A percentile compares a stretch with the other conserved stretches of the same genome.
Evolutionary conservation across 1,140 invertebrate genomes (phyloP).

Genomic region (Megathymus violae): DNA sequence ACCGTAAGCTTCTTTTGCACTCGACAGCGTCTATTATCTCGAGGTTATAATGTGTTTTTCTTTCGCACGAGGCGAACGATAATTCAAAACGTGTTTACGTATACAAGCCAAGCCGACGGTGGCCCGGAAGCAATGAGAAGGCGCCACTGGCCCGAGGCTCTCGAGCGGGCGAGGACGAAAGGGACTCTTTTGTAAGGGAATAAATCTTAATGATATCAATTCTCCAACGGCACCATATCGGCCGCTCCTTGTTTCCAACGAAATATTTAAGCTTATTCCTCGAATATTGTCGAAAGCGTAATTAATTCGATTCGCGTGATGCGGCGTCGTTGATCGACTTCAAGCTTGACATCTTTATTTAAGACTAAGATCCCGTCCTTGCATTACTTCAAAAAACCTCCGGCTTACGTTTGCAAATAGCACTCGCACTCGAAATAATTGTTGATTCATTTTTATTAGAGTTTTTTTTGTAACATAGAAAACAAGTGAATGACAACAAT

Average conservation of each 20-base stretch:
- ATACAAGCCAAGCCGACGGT: conserved; percentile 35
- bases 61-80: conserved; percentile 46
- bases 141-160: conserved; percentile 42
- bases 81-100: conserved; percentile 68
- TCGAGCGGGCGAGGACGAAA: conserved; percentile 20
- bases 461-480: too few species aligned
- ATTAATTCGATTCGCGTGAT: conserved; percentile 25
- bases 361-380: conserved; percentile 1
- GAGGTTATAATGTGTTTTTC: conserved; percentile 37
- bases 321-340: conserved; percentile 5
- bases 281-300: conserved; percentile 23
- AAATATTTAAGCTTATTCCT: conserved; percentile 29
- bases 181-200: conserved; percentile 52
- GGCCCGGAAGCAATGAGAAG: conserved; percentile 44
- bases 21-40: conserved; percentile 34
- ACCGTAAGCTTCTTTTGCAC: conserved; percentile 23
- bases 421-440: too few species aligned
- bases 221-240: conserved; percentile 48
- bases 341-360: conserved; percentile 17
- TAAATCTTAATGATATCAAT: conserved; percentile 68
- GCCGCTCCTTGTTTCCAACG: conserved; percentile 46
- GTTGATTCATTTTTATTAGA: too few species aligned
- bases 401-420: too few species aligned
- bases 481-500: too few species aligned
- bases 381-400: too few species aligned